A percentile compares a stretch with the other conserved stretches of the same genome.
Evolutionary conservation across 2,797 vertebrate genomes (phyloP).

Genomic region (Ciconia nigra): DNA sequence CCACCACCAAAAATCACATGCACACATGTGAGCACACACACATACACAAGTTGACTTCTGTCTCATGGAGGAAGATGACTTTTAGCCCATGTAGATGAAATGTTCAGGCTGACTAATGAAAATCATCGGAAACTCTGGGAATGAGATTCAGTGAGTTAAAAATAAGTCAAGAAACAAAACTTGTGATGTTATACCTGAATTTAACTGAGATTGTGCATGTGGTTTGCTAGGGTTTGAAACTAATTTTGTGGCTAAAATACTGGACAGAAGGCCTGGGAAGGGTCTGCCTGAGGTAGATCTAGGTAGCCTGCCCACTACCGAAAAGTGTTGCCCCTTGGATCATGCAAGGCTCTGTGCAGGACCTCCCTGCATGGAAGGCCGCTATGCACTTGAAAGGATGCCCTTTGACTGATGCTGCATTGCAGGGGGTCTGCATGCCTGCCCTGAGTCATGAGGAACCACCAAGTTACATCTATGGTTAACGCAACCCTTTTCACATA

Average conservation of each 20-base stretch:
- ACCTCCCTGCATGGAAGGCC: not conserved
- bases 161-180: not conserved
- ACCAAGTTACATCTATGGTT: not conserved
- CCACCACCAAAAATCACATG: rapidly evolving
- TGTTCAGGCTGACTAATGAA: not conserved
- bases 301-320: rapidly evolving
- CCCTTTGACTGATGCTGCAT: not conserved
- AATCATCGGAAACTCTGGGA: not conserved
- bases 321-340: not conserved
- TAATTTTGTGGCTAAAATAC: not conserved
- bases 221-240: not conserved
- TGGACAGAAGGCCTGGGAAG: not conserved
- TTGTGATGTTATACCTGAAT: not conserved
- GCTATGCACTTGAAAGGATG: not conserved
- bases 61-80: not conserved
- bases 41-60: rapidly evolving
- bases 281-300: rapidly evolving
- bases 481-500: rapidly evolving
- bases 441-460: not conserved
- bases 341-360: not conserved
- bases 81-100: not conserved
- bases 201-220: not conserved
- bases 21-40: rapidly evolving
- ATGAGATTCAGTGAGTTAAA: not conserved
- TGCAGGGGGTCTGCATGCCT: not conserved